These are phyloP conservation scores for Porites divaricata DNA, from an alignment of 92 coral and sea anemone genomes.

Conservation along the genomic window DNA sequence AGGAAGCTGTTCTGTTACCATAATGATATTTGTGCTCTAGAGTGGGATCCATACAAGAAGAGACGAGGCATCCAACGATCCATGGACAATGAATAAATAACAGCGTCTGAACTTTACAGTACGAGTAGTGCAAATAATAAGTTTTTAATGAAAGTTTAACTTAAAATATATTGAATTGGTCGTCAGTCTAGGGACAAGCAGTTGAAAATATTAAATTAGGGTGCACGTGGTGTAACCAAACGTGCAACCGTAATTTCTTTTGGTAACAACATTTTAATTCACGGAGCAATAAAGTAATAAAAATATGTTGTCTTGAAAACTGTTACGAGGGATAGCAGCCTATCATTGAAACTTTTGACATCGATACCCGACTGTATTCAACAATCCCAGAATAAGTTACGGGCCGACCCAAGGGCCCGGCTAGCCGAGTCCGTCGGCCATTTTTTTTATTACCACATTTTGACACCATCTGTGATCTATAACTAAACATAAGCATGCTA, in stretches of 20 bases:
- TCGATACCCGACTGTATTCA: neutral
- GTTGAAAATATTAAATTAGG: neutral
- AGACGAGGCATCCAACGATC: neutral
- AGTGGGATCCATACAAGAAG: constrained; percentile 1
- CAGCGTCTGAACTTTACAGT: too few species aligned
- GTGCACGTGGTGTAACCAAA: neutral
- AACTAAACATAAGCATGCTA: too few species aligned
- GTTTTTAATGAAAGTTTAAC: neutral
- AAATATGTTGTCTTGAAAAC: neutral
- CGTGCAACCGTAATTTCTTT: neutral
- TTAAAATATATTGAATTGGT: too few species aligned
- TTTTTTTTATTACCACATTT: neutral
- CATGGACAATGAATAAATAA: neutral
- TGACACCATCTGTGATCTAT: too few species aligned
- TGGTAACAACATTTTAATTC: neutral
- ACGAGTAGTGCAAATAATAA: neutral
- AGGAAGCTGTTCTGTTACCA: neutral
- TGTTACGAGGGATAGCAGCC: too few species aligned
- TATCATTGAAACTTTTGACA: too few species aligned
- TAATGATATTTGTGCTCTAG: neutral
- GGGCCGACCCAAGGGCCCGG: constrained; percentile 36
- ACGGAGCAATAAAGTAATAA: constrained; percentile 2
- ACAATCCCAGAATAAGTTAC: neutral
- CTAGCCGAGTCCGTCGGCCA: constrained; percentile 98
- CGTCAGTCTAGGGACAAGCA: neutral